These are phyloP conservation scores for Karalla daura DNA, from an alignment of 2,797 vertebrate genomes.

Conservation along the genomic window DNA sequence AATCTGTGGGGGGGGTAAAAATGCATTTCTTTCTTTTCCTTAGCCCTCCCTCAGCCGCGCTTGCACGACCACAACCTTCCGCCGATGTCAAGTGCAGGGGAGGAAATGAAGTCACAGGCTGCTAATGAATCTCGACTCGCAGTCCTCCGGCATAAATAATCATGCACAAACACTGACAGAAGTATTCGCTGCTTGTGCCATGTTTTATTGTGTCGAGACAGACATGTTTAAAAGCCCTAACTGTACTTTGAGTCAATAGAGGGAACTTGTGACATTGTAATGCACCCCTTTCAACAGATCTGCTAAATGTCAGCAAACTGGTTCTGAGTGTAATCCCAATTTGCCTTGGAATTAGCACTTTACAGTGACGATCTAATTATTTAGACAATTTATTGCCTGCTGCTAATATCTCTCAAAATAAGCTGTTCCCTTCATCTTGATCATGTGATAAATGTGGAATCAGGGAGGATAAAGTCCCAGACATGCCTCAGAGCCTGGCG, in stretches of 20 bases:
- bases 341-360: constrained; percentile 87
- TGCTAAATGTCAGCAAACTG: constrained; percentile 89
- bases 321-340: constrained; percentile 86
- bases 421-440: constrained; percentile 75
- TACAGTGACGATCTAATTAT: constrained; percentile 83
- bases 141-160: constrained; percentile 74
- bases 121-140: constrained; percentile 68
- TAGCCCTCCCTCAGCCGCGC: not conserved
- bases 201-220: constrained; percentile 78
- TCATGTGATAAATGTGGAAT: constrained; percentile 72
- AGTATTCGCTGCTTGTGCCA: constrained; percentile 69
- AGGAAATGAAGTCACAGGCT: constrained; percentile 46
- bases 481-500: constrained; percentile 77
- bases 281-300: constrained; percentile 82
- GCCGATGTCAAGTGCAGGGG: constrained; percentile 44
- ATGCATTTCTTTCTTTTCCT: not conserved
- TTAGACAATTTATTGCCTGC: constrained; percentile 85
- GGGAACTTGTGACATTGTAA: constrained; percentile 80
- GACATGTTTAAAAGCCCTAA: constrained; percentile 78
- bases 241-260: constrained; percentile 84
- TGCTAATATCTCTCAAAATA: constrained; percentile 80
- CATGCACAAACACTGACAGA: constrained; percentile 72
- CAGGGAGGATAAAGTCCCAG: constrained; percentile 69
- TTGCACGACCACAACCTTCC: constrained; percentile 34
- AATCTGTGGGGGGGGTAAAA: too few species aligned